A percentile compares a stretch with the other conserved stretches of the same genome.
phyloP scores from a whole-genome alignment of 2,888 invertebrate species.

The Andricus quercusramuli region DNA sequence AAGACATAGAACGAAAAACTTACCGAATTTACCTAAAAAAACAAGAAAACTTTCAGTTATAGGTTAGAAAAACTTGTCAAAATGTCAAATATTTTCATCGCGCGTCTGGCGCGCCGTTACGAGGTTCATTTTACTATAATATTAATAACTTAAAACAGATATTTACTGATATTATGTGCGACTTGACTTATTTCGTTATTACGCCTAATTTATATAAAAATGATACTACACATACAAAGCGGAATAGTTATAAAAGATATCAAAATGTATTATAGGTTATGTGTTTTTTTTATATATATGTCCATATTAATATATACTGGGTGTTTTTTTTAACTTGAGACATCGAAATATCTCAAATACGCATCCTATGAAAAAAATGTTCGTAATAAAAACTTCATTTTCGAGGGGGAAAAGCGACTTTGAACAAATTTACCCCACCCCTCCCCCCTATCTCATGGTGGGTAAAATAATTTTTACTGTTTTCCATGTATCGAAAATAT shows the following conservation, averaged over 20 bases:
- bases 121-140: neutral
- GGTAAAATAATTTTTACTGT: too few relatives aligned
- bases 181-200: neutral
- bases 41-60: neutral
- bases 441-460: too few relatives aligned
- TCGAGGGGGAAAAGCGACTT: too few relatives aligned
- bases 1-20: neutral
- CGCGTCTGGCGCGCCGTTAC: neutral
- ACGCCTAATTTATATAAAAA: neutral
- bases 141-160: neutral
- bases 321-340: too few relatives aligned
- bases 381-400: too few relatives aligned
- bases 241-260: neutral
- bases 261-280: constrained; percentile 6
- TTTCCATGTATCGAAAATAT: too few relatives aligned
- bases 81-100: neutral
- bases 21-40: neutral
- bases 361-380: too few relatives aligned
- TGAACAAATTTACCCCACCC: too few relatives aligned
- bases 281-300: neutral
- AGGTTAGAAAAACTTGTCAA: neutral
- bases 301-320: too few relatives aligned
- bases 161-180: neutral
- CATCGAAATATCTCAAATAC: too few relatives aligned
- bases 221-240: too few relatives aligned